phyloP scores from a whole-genome alignment of 2,888 invertebrate genomes.

The Drosophila antonietae region DNA sequence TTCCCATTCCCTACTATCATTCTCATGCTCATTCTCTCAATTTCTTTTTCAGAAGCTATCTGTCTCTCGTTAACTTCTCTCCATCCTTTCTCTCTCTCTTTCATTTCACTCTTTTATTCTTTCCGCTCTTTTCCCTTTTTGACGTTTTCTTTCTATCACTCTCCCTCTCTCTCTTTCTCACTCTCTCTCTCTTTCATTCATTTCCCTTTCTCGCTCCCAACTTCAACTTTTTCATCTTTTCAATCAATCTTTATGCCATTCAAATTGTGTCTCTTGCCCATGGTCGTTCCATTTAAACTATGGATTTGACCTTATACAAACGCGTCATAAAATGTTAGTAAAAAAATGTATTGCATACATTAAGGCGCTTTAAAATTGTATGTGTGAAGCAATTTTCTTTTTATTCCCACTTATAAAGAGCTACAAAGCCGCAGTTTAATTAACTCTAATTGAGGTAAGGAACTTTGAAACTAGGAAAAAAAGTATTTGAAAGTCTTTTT shows the following conservation, averaged over 20 bases:
- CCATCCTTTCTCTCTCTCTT: too few relatives aligned
- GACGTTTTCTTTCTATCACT: neutral
- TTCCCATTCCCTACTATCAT: too few relatives aligned
- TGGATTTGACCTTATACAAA: slow-evolving; percentile 10
- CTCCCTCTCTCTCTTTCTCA: neutral
- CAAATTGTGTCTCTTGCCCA: neutral
- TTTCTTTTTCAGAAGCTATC: too few relatives aligned
- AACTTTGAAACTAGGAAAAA: neutral
- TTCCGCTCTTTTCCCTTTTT: too few relatives aligned
- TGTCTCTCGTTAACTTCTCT: neutral
- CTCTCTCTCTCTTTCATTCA: neutral
- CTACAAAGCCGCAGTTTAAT: neutral
- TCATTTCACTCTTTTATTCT: too few relatives aligned
- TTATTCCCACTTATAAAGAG: neutral
- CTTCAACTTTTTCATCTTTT: neutral
- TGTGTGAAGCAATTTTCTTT: neutral
- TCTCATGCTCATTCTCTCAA: neutral
- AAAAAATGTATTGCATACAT: slow-evolving; percentile 47
- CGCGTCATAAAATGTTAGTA: slow-evolving; percentile 40
- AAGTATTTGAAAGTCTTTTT: too few relatives aligned
- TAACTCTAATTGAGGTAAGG: neutral
- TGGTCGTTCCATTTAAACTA: neutral
- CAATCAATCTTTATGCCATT: neutral
- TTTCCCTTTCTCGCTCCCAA: neutral
- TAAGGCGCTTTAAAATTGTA: slow-evolving; percentile 33